Evolutionary conservation across 2,888 invertebrate genomes (phyloP).

Genomic region (Bimastos eiseni): DNA sequence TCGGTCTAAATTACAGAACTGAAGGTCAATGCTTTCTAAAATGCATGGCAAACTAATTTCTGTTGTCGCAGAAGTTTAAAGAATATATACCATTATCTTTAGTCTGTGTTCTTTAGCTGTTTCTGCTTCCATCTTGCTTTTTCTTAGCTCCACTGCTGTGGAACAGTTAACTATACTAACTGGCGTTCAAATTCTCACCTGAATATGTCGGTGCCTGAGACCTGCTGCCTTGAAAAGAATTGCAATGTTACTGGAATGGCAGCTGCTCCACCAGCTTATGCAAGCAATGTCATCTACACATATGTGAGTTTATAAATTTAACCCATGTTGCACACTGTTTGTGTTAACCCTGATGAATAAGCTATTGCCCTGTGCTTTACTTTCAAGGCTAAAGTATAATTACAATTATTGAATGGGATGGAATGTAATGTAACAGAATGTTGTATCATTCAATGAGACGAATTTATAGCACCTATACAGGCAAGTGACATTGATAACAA

Average conservation of each 20-base stretch:
- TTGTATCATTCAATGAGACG: neutral
- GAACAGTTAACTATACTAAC: neutral
- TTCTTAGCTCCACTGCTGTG: neutral
- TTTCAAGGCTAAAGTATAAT: too few relatives aligned
- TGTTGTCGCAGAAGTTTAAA: too few relatives aligned
- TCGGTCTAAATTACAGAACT: too few relatives aligned
- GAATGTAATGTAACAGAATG: conserved; percentile 4
- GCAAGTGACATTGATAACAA: too few relatives aligned
- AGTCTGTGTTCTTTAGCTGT: too few relatives aligned
- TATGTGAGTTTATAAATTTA: neutral
- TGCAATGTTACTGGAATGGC: neutral
- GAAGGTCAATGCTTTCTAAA: too few relatives aligned
- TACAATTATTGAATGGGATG: too few relatives aligned
- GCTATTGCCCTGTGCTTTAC: too few relatives aligned
- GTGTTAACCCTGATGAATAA: neutral
- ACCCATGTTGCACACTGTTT: neutral
- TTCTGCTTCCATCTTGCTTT: neutral
- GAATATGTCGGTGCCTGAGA: neutral
- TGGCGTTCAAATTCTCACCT: neutral
- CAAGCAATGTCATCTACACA: neutral
- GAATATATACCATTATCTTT: too few relatives aligned
- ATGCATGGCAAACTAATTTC: too few relatives aligned
- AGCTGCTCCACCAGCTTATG: neutral
- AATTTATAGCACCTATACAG: neutral
- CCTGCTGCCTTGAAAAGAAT: neutral